A percentile compares a stretch with the other conserved stretches of the same genome.
Evolutionary conservation across 1,140 invertebrate species (phyloP).

Genomic region (Stegodyphus mimosarum): DNA sequence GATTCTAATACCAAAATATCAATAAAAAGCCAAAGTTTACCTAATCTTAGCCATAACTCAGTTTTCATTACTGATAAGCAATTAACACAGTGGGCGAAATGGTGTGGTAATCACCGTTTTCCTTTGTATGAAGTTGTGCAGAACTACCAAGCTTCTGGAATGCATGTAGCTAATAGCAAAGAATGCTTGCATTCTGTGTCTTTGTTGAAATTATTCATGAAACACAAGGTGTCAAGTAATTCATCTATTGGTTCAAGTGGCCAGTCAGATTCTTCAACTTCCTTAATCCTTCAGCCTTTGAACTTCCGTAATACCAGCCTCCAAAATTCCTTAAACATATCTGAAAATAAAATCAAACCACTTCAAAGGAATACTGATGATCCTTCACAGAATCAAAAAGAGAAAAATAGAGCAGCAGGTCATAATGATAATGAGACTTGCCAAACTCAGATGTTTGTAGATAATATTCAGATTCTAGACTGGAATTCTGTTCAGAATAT

Average conservation of each 20-base stretch:
- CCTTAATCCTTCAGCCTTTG: conserved; percentile 46
- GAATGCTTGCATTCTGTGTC: conserved; percentile 75
- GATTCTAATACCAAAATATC: conserved; percentile 64
- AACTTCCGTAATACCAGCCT: conserved; percentile 51
- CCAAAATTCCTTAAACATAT: conserved; percentile 51
- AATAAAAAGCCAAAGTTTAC: conserved; percentile 79
- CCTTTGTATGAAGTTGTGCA: conserved; percentile 77
- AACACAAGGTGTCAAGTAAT: conserved; percentile 82
- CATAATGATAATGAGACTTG: conserved; percentile 40
- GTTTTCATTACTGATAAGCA: conserved; percentile 62
- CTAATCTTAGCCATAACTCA: conserved; percentile 73
- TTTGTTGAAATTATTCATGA: conserved; percentile 89
- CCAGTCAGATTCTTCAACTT: conserved; percentile 55
- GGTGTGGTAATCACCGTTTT: conserved; percentile 68
- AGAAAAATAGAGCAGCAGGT: conserved; percentile 1
- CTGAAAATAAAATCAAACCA: conserved; percentile 50
- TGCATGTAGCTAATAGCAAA: conserved; percentile 36
- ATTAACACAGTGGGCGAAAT: conserved; percentile 50
- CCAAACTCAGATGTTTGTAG: conserved; percentile 15
- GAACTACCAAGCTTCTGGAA: conserved; percentile 68
- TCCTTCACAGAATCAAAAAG: conserved; percentile 17
- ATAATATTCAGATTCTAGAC: conserved; percentile 48
- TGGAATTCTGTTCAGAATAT: conserved; percentile 45
- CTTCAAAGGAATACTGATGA: conserved; percentile 51
- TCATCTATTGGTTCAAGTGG: conserved; percentile 43